Evolutionary conservation across 2,113 vertebrate species (phyloP).

Genomic region (Thamnophis sirtalis): DNA sequence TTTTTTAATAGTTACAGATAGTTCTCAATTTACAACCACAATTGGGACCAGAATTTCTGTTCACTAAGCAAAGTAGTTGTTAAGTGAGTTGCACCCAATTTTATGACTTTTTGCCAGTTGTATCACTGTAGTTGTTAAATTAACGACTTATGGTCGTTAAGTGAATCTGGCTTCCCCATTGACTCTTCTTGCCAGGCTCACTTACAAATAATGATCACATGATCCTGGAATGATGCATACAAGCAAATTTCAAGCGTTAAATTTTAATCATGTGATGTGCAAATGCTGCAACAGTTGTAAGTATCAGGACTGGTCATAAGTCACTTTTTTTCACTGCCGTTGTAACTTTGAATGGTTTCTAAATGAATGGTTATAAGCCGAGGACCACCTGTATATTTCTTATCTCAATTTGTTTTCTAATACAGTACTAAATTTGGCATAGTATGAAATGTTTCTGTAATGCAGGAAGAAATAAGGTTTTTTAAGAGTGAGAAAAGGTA

Average conservation of each 20-base stretch:
- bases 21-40: background rate
- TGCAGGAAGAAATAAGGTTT: conserved; percentile 26
- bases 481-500: conserved; percentile 23
- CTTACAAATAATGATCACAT: background rate
- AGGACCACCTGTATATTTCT: background rate
- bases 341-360: background rate
- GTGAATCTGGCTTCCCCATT: background rate
- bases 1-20: background rate
- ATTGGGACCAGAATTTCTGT: background rate
- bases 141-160: background rate
- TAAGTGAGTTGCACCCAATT: background rate
- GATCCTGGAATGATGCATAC: background rate
- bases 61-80: background rate
- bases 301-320: background rate
- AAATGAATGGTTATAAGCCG: background rate
- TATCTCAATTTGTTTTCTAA: background rate
- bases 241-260: background rate
- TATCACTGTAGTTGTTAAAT: background rate
- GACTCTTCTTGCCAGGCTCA: background rate
- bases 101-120: background rate
- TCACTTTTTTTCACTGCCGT: background rate
- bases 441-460: background rate
- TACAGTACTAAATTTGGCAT: background rate
- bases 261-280: background rate
- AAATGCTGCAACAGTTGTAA: background rate